Conservation (phyloP, 1,140 invertebrate genomes). For the Tetramorium parvispinum region DNA sequence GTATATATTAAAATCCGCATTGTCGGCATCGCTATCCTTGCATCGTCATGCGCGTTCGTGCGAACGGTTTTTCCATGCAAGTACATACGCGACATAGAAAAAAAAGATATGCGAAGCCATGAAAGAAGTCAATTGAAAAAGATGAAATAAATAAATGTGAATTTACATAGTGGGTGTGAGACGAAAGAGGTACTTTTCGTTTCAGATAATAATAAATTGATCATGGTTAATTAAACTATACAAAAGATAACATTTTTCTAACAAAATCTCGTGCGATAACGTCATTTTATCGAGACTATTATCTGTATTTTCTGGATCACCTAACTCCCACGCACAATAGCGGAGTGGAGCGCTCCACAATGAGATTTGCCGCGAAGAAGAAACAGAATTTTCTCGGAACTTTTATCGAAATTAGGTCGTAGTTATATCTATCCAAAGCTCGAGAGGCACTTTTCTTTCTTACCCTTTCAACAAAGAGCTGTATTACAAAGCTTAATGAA, state of each 20-base stretch:
- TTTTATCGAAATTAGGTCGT: slow-evolving; percentile 26
- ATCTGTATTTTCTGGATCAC: slow-evolving; percentile 17
- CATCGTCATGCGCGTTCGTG: slow-evolving; percentile 36
- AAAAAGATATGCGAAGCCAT: background rate
- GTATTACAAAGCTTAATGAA: background rate
- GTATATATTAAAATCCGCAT: slow-evolving; percentile 43
- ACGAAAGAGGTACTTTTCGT: background rate
- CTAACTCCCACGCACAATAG: slow-evolving; percentile 20
- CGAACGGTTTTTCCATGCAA: slow-evolving; percentile 50
- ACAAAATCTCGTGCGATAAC: background rate
- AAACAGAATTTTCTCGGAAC: slow-evolving; percentile 18
- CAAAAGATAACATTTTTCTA: background rate
- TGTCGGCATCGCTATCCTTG: slow-evolving; percentile 24
- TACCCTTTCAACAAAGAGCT: background rate
- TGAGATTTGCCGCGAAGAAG: background rate
- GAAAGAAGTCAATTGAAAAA: slow-evolving; percentile 6
- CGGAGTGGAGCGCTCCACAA: background rate
- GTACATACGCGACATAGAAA: background rate
- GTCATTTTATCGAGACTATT: background rate
- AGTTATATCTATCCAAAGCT: background rate
- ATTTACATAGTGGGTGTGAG: background rate
- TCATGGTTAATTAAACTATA: background rate
- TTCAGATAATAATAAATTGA: background rate
- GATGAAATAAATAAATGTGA: background rate
- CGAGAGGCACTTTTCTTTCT: slow-evolving; percentile 22